Conservation (phyloP, 2,797 vertebrate genomes). For the Cyclura pinguis region DNA sequence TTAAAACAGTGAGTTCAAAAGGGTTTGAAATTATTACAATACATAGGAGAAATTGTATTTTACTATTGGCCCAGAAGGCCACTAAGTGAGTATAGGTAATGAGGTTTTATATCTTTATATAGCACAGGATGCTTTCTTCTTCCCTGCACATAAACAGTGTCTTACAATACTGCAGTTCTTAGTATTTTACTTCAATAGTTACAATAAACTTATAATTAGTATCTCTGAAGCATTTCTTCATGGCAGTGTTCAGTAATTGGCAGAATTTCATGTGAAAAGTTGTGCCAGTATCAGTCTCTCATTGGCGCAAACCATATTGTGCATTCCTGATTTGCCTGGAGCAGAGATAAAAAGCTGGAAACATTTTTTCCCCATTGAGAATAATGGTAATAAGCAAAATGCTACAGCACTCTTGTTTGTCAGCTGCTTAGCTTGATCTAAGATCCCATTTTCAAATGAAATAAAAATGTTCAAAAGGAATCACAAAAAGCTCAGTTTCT, state of each 20-base stretch:
- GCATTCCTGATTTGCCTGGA: conserved; percentile 59
- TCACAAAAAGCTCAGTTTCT: conserved; percentile 38
- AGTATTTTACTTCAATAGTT: conserved; percentile 19
- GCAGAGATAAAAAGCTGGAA: conserved; percentile 55
- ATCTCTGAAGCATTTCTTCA: conserved; percentile 48
- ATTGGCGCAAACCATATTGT: conserved; percentile 51
- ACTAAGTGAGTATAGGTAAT: neutral
- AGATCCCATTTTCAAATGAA: conserved; percentile 58
- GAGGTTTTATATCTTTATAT: conserved; percentile 36
- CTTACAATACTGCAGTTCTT: conserved; percentile 1
- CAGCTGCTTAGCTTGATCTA: conserved; percentile 50
- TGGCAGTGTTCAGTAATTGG: conserved; percentile 50
- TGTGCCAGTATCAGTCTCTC: conserved; percentile 50
- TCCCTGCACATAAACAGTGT: neutral
- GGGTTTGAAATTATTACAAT: conserved; percentile 8
- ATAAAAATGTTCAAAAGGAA: conserved; percentile 61
- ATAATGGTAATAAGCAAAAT: conserved; percentile 54
- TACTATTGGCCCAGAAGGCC: conserved; percentile 28
- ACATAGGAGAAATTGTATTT: conserved; percentile 30
- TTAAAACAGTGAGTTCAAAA: conserved; percentile 5
- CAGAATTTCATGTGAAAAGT: conserved; percentile 43
- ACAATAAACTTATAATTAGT: conserved; percentile 45
- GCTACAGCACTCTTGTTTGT: conserved; percentile 63
- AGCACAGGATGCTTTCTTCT: conserved; percentile 10
- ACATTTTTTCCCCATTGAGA: neutral